Conservation (phyloP, 1,140 invertebrate genomes). For the Euglossa dilemma region DNA sequence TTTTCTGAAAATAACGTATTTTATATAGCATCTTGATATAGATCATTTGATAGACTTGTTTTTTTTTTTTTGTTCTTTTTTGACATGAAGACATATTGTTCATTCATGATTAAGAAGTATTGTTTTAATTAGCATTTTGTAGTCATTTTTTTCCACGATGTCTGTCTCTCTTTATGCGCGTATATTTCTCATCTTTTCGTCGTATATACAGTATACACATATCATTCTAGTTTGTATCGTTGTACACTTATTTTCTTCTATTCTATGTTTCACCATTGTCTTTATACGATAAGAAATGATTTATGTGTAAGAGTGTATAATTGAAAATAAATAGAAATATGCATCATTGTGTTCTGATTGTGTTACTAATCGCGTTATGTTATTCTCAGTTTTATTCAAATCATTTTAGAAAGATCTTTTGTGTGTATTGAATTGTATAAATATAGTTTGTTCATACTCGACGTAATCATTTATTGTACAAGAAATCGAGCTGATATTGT, state of each 20-base stretch:
- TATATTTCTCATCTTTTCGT: conserved; percentile 7
- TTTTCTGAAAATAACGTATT: conserved; percentile 12
- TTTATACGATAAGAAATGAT: conserved; percentile 36
- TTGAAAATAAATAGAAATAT: conserved; percentile 35
- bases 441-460: conserved; percentile 7
- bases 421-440: background rate
- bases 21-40: conserved; percentile 5
- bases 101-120: conserved; percentile 12
- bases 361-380: background rate
- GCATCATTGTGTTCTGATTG: background rate
- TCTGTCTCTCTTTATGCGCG: background rate
- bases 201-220: conserved; percentile 21
- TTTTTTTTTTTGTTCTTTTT: background rate
- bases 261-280: conserved; percentile 16
- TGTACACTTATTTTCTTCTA: conserved; percentile 43
- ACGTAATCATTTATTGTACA: background rate
- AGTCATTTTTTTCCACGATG: conserved; percentile 20
- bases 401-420: background rate
- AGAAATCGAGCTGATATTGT: background rate
- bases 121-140: conserved; percentile 37
- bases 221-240: conserved; percentile 30
- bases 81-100: background rate
- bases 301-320: conserved; percentile 40
- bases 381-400: background rate
- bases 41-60: conserved; percentile 23